These are phyloP conservation scores for Oryzias celebensis DNA, from an alignment of 2,113 vertebrate species.

Conservation along the genomic window DNA sequence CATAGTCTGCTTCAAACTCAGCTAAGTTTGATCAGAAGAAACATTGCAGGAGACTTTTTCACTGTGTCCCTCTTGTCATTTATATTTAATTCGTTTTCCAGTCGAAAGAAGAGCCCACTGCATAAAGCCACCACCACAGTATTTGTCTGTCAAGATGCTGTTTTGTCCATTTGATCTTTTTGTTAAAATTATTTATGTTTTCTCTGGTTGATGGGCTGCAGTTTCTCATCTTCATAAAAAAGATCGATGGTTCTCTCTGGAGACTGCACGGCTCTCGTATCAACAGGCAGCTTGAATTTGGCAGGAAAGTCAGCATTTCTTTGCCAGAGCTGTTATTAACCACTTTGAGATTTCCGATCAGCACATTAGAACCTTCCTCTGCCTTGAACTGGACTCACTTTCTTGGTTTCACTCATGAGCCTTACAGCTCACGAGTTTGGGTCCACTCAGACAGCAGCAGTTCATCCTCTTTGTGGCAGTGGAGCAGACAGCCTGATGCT, in stretches of 20 bases:
- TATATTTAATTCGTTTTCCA: no score
- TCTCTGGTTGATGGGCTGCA: neutral
- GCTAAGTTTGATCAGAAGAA: no score
- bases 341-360: conserved; percentile 26
- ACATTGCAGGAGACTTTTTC: neutral
- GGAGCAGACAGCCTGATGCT: neutral
- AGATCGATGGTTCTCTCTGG: neutral
- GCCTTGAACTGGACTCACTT: neutral
- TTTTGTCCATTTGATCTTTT: neutral
- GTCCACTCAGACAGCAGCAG: no score
- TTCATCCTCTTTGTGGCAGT: neutral
- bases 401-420: neutral
- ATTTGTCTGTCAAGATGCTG: neutral
- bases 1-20: no score
- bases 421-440: no score
- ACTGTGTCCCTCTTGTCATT: no score
- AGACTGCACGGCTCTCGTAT: conserved; percentile 1
- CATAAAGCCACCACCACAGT: neutral
- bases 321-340: conserved; percentile 47
- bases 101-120: no score
- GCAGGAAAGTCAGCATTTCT: neutral
- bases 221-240: neutral
- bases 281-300: conserved; percentile 19
- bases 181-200: neutral
- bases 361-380: neutral